Evolutionary conservation across 2,797 vertebrate genomes (phyloP), one percentile per base, ranked within the genome.

Genomic region (Alfaro cultratus): DNA sequence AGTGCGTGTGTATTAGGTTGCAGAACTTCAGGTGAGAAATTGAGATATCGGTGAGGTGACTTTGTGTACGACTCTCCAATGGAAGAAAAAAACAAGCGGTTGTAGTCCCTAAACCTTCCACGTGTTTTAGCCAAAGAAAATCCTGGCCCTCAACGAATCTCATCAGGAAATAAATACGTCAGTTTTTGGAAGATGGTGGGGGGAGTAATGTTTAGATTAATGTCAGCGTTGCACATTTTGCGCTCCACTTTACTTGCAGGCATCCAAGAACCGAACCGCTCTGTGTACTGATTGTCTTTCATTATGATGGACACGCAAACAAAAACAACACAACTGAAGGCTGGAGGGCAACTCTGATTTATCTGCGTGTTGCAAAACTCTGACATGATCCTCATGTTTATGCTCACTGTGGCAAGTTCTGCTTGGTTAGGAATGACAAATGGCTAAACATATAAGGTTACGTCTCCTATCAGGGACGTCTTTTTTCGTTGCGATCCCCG

Each of bases 391-490:
- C 74, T 74, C 77, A 77, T 89, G 86, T 93, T 91, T 91, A 87
- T 73, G 23, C 80, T 90, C 72, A 78, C 80, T 89, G 85, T 74
- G 80, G 85, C 64, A 55, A 85, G 91, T 93, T 93, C 83, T 87
- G 92, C 89, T 91, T 90, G 82, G 86, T 91, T 91, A 81, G 85
- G 79, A 81, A 83, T 89, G 83, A 91, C 74, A 70, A 88, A 88
- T 82, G 75, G 73, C 84, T 84, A 86, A 91, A 90, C 83, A 88
- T 87, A 80, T 89, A 68, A n/a, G 72, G 77, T 90, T 90, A 86
- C 87, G 39, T 88, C 83, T 80, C 79, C 81, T 88, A 87, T 88
- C 91, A 92, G 74, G 87, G 80, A 79, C 79, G 11, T 3, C 60
- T 76, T 85, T 70, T 87, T 75, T 75, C 49, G n/a, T 75, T 79